Percentiles rank a stretch among this genome's conserved stretches.
Conservation (phyloP, 2,113 vertebrate genomes). For the Ia io region DNA sequence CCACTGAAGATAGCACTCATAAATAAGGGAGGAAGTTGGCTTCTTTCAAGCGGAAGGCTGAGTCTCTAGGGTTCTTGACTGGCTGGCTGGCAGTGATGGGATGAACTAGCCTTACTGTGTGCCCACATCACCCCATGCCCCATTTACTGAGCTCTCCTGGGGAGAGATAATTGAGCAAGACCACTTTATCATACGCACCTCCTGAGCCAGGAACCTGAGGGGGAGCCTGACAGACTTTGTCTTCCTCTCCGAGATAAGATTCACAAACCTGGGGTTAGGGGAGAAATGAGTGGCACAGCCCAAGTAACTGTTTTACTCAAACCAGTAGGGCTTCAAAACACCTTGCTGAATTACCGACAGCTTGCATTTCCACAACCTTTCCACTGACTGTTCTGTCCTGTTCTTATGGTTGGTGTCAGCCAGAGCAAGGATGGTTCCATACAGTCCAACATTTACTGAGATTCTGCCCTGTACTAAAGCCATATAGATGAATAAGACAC, state of each 20-base stretch:
- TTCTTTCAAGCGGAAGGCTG: not conserved
- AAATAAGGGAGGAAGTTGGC: slow-evolving; percentile 31
- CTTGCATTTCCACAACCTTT: slow-evolving; percentile 39
- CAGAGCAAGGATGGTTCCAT: not conserved
- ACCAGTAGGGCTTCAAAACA: slow-evolving; percentile 8
- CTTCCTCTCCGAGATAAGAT: slow-evolving; percentile 93
- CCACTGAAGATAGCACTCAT: slow-evolving; percentile 24
- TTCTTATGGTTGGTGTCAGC: slow-evolving; percentile 31
- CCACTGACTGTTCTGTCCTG: slow-evolving; percentile 26
- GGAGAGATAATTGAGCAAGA: slow-evolving; percentile 36
- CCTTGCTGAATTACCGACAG: slow-evolving; percentile 43
- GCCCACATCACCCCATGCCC: not conserved
- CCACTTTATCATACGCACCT: slow-evolving; percentile 78
- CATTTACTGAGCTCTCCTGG: slow-evolving; percentile 24
- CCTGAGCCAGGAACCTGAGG: slow-evolving; percentile 88
- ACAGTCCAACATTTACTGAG: slow-evolving; percentile 15
- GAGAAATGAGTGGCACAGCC: slow-evolving; percentile 63
- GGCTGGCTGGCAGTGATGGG: not conserved
- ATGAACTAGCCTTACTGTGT: slow-evolving; percentile 19
- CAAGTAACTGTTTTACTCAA: slow-evolving; percentile 47
- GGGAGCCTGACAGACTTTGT: slow-evolving; percentile 87
- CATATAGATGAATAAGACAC: slow-evolving; percentile 17
- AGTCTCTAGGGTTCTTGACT: not conserved
- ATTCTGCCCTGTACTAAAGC: slow-evolving; percentile 15
- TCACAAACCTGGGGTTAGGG: slow-evolving; percentile 87